A percentile compares a stretch with the other conserved stretches of the same genome.
Conservation (phyloP, 2,113 vertebrate genomes). For the Dolichallabes microphthalmus region DNA sequence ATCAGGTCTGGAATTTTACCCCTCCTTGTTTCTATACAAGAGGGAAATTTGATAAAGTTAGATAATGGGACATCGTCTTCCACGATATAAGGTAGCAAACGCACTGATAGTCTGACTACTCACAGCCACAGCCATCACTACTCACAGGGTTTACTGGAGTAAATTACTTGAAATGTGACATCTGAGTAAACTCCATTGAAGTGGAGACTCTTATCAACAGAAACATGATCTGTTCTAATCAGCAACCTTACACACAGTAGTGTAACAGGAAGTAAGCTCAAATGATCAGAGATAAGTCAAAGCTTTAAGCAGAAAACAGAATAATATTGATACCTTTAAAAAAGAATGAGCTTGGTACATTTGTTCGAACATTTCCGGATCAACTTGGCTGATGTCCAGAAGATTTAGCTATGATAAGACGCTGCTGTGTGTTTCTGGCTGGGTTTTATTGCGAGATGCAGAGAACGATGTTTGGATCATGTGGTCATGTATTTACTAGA, state of each 20-base stretch:
- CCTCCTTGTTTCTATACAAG: conserved; percentile 12
- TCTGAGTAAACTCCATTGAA: neutral
- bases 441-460: conserved; percentile 6
- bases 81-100: neutral
- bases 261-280: conserved; percentile 23
- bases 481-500: conserved; percentile 1
- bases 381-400: conserved; percentile 29
- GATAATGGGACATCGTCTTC: conserved; percentile 14
- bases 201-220: conserved; percentile 8
- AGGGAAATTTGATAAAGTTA: conserved; percentile 46
- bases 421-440: conserved; percentile 15
- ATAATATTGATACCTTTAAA: neutral
- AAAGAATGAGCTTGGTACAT: neutral
- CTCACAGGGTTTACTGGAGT: neutral
- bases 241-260: neutral
- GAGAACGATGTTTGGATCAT: neutral
- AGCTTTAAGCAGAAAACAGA: neutral
- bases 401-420: neutral
- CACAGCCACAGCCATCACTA: neutral
- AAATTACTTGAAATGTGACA: neutral
- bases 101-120: neutral
- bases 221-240: conserved; percentile 20
- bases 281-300: conserved; percentile 23
- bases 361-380: neutral
- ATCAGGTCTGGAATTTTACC: conserved; percentile 47